These are phyloP conservation scores for Cryptotis parvus DNA, from an alignment of 2,113 vertebrate species.

Conservation along the genomic window DNA sequence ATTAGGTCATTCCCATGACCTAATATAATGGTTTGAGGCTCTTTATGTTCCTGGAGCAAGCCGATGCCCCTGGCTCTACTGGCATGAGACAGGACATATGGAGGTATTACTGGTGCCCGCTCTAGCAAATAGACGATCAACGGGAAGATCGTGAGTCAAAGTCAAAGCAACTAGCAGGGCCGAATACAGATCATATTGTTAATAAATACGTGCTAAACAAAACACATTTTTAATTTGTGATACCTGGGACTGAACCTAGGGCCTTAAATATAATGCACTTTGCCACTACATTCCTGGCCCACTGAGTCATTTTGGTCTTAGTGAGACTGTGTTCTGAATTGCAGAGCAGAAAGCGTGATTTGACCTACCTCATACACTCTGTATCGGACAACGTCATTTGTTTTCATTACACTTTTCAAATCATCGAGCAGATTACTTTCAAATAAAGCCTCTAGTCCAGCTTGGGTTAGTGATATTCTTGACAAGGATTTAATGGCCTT, in stretches of 20 bases:
- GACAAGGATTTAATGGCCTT: constrained; percentile 94
- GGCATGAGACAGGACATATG: too few species aligned
- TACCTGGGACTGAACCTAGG: too few species aligned
- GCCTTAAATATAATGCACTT: too few species aligned
- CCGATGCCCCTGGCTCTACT: too few species aligned
- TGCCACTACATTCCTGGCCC: too few species aligned
- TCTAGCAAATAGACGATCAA: too few species aligned
- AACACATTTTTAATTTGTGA: too few species aligned
- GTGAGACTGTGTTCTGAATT: not conserved
- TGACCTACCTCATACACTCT: constrained; percentile 94
- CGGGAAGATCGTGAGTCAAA: too few species aligned
- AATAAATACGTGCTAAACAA: not conserved
- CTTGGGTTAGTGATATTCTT: constrained; percentile 89
- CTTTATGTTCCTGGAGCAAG: too few species aligned
- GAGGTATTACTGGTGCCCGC: too few species aligned
- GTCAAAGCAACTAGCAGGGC: not conserved
- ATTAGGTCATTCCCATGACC: too few species aligned
- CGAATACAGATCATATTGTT: not conserved
- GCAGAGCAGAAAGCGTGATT: not conserved
- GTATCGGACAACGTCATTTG: constrained; percentile 93
- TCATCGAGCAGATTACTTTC: constrained; percentile 90
- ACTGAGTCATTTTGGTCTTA: not conserved
- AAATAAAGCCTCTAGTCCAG: constrained; percentile 93
- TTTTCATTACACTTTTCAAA: constrained; percentile 93
- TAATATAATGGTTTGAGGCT: too few species aligned